Evolutionary conservation across 1,140 invertebrate genomes (phyloP), one percentile per base, ranked within the genome.

Genomic region (Bradysia coprophila): DNA sequence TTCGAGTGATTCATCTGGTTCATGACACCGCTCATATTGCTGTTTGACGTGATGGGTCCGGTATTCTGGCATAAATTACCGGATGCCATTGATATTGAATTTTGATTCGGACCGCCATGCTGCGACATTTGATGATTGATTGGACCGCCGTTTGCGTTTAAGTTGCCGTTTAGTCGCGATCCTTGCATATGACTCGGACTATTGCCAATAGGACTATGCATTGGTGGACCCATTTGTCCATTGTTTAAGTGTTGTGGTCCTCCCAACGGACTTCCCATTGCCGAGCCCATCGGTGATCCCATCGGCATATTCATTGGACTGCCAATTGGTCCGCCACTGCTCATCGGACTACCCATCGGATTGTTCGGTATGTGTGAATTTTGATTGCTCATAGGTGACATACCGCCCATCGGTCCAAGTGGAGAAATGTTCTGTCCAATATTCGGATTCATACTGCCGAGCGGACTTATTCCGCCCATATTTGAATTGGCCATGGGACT

Each of bases 211-310:
- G 67, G 67, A 54, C 66, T 68, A 44, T 69, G 66, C 59, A 69
- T 64, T 16, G 66, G 66, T 47, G 61, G 66, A 5, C 73, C 72
- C 68, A 76, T 76, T 3, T 73, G 73, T 39, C 72, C 73, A 42
- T 71, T 73, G 45, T 68, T 69, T 66, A 76, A 75, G 41, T 68
- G 65, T 42, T 63, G 64, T 61, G 64, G 64, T 15, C 52, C 60
- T 48, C 70, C 79, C 66, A 81, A 73, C 18, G 77, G 77, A 54
- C 77, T 80, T 22, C 74, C 75, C 67, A 80, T 79, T 19, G 75
- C 73, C 21, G 72, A 73, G 42, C 71, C 72, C 68, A 79, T 73
- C 45, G 73, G 76, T 42, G 75, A 76, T 28, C 75, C 74, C 71
- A 78, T 77, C 43, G 77, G 73, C 58, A 75, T 67, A 56, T 76